Evolutionary conservation across 2,888 invertebrate genomes (phyloP).

Genomic region (Nebria brevicollis): DNA sequence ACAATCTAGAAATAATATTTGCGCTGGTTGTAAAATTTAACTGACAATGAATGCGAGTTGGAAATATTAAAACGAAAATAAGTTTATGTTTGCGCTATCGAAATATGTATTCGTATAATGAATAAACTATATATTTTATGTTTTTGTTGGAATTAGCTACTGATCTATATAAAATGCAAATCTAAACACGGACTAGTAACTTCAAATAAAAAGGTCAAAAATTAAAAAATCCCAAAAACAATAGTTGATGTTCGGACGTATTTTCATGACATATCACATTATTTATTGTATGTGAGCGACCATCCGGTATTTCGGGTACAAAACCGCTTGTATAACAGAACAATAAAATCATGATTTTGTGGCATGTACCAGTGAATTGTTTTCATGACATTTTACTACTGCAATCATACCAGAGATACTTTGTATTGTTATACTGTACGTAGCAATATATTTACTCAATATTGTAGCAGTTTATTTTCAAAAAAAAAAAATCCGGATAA

Average conservation of each 20-base stretch:
- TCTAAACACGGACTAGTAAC: not conserved
- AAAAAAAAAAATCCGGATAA: not conserved
- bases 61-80: no score
- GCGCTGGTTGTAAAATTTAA: no score
- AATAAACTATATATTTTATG: not conserved
- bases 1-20: no score
- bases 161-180: not conserved
- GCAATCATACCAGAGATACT: constrained; percentile 23
- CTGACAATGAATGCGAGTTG: no score
- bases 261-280: constrained; percentile 1
- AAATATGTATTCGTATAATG: no score
- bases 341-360: constrained; percentile 42
- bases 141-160: not conserved
- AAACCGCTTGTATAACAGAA: constrained; percentile 14
- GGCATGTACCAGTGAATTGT: constrained; percentile 35
- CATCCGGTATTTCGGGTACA: constrained; percentile 18
- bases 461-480: not conserved
- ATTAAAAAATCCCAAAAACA: not conserved
- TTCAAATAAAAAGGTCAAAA: not conserved
- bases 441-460: not conserved
- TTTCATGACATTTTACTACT: constrained; percentile 17
- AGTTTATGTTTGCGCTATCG: no score
- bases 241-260: not conserved
- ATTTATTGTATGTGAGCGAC: constrained; percentile 12
- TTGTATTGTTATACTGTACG: no score